Evolutionary conservation across 2,797 vertebrate species (phyloP).

Genomic region (Onychomys leucogaster): DNA sequence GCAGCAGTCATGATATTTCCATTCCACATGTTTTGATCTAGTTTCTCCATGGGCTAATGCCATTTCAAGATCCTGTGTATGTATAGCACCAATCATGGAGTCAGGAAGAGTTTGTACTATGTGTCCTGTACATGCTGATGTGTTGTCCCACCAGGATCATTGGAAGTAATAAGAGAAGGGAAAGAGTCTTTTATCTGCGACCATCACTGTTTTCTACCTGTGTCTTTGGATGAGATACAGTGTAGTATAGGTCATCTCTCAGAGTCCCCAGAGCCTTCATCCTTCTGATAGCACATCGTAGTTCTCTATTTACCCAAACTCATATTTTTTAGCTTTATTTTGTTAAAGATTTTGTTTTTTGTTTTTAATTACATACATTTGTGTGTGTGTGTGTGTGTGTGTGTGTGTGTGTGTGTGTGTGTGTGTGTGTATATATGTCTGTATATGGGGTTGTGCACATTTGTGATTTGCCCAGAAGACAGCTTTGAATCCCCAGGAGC

Average conservation of each 20-base stretch:
- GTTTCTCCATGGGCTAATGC: background rate
- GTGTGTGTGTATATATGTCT: no score
- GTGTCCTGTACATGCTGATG: background rate
- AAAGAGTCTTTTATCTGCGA: background rate
- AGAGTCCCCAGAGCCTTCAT: background rate
- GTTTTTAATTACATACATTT: background rate
- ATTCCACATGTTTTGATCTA: background rate
- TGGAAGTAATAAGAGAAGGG: background rate
- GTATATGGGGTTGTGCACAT: background rate
- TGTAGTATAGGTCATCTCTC: background rate
- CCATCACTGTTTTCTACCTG: background rate
- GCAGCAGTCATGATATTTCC: background rate
- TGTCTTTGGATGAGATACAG: background rate
- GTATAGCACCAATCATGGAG: background rate
- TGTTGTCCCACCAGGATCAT: accelerated
- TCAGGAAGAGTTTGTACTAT: background rate
- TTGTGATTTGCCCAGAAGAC: background rate
- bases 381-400: no score
- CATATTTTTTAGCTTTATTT: background rate
- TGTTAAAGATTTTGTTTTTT: background rate
- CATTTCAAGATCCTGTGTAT: background rate
- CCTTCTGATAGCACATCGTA: background rate
- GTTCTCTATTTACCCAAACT: background rate
- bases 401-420: no score
- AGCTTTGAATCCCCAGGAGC: background rate